Conservation (phyloP, 2,113 vertebrate species). For the Carassius auratus region DNA sequence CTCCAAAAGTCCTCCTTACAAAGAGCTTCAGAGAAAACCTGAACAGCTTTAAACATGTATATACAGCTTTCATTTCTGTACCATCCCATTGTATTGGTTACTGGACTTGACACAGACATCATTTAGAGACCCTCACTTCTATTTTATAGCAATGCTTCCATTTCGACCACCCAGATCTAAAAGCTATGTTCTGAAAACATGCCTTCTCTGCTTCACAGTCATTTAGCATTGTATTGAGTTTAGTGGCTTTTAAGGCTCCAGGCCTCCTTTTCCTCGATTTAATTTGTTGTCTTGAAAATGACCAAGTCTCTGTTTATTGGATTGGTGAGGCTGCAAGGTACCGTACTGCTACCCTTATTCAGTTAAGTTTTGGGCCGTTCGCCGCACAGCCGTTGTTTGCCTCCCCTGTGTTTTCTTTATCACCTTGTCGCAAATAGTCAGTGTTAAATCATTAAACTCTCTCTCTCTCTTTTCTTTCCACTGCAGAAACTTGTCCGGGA, state of each 20-base stretch:
- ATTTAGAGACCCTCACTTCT: constrained; percentile 26
- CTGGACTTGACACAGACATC: constrained; percentile 22
- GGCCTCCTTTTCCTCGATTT: constrained; percentile 47
- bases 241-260: constrained; percentile 51
- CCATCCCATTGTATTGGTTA: not conserved
- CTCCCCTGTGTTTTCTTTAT: constrained; percentile 49
- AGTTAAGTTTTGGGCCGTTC: not conserved
- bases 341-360: constrained; percentile 24
- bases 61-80: not conserved
- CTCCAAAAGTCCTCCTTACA: too few relatives aligned
- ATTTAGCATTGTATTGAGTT: constrained; percentile 53
- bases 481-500: constrained; percentile 86
- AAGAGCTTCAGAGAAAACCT: too few relatives aligned
- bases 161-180: constrained; percentile 18
- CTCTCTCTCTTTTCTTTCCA: not conserved
- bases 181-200: constrained; percentile 36
- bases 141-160: constrained; percentile 25
- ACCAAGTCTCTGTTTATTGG: constrained; percentile 56
- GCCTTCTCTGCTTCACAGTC: constrained; percentile 40
- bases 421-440: constrained; percentile 15
- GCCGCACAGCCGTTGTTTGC: constrained; percentile 17
- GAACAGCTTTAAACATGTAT: too few relatives aligned
- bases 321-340: constrained; percentile 41
- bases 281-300: constrained; percentile 63
- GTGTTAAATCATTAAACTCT: constrained; percentile 12